Percentiles rank a stretch among this genome's conserved stretches.
phyloP scores from a whole-genome alignment of 2,113 vertebrate species.

The Megaceryle maxima region DNA sequence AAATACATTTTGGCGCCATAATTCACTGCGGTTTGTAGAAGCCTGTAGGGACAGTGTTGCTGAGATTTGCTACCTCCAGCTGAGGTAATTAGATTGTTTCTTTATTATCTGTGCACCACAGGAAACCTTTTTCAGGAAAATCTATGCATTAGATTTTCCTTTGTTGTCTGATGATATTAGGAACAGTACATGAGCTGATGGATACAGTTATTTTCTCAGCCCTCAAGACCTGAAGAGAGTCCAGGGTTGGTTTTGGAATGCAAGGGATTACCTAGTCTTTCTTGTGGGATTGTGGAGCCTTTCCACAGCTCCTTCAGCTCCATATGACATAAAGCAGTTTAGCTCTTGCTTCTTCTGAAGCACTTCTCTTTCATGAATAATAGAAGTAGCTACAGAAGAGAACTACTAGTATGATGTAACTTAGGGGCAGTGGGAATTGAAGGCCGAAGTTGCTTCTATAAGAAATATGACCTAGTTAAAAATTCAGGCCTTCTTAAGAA shows the following conservation, averaged over 20 bases:
- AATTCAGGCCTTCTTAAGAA: not conserved
- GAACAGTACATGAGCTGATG: not conserved
- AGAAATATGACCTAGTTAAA: not conserved
- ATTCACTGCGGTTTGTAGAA: not conserved
- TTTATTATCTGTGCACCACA: not conserved
- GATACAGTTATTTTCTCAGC: not conserved
- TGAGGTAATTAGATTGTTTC: not conserved
- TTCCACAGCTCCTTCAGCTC: not conserved
- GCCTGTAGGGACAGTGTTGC: not conserved
- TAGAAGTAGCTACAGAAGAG: not conserved
- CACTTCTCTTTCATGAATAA: not conserved
- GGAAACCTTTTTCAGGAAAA: not conserved
- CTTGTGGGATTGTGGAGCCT: not conserved
- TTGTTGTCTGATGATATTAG: not conserved
- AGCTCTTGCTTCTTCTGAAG: not conserved
- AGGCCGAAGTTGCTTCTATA: not conserved
- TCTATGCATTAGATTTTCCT: not conserved
- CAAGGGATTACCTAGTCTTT: not conserved
- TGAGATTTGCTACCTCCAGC: not conserved
- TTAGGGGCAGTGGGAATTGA: rapidly evolving
- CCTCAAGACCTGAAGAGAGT: not conserved
- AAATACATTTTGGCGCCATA: not conserved
- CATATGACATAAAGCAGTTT: not conserved
- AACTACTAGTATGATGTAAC: not conserved
- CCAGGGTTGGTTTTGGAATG: not conserved